Percentiles rank a stretch among this genome's conserved stretches.
Conservation (phyloP, 2,888 invertebrate genomes). For the Bruchidius siliquastri region DNA sequence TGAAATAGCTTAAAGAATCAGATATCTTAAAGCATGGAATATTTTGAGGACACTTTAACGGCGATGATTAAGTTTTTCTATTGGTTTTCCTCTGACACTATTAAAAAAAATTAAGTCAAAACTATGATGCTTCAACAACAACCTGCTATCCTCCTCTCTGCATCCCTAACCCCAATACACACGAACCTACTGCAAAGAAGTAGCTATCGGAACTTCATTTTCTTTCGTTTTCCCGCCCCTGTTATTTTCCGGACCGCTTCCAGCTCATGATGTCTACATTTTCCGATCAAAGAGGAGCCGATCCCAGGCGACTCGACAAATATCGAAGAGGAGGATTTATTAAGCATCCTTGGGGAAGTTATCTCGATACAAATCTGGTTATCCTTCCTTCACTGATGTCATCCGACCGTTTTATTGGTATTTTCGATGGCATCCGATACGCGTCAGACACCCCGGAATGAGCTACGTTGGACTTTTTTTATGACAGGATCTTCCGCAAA, state of each 20-base stretch:
- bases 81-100: too few species aligned
- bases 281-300: background rate
- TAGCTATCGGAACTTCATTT: background rate
- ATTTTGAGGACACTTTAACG: too few species aligned
- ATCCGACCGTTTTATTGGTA: constrained; percentile 42
- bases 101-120: too few species aligned
- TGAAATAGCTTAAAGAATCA: too few species aligned
- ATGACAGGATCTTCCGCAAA: background rate
- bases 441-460: background rate
- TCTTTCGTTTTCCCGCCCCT: background rate
- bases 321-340: constrained; percentile 6
- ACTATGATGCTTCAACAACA: too few species aligned
- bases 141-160: too few species aligned
- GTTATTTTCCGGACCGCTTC: background rate
- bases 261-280: background rate
- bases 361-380: constrained; percentile 42
- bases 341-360: constrained; percentile 36
- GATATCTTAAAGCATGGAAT: too few species aligned
- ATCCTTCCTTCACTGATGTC: constrained; percentile 35
- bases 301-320: background rate
- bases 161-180: background rate
- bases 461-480: background rate
- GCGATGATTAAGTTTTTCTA: too few species aligned
- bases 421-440: constrained; percentile 23
- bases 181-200: background rate